These are phyloP conservation scores for Adelphocoris suturalis DNA, from an alignment of 2,888 invertebrate species.

Conservation along the genomic window DNA sequence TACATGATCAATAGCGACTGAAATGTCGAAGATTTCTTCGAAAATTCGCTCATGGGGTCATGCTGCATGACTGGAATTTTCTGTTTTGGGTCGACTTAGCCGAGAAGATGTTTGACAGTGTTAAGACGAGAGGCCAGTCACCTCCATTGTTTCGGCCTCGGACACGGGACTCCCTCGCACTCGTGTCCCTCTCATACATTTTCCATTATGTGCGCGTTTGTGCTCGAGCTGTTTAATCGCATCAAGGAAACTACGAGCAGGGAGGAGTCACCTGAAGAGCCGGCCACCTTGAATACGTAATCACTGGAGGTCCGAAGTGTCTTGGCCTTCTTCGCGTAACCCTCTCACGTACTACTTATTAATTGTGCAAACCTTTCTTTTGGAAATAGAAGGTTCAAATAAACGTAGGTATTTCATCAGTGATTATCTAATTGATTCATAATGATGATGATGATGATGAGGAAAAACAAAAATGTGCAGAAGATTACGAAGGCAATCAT, in stretches of 20 bases:
- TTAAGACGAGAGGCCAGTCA: background rate
- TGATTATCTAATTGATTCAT: background rate
- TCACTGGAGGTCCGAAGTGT: conserved; percentile 3
- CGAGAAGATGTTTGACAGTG: conserved; percentile 7
- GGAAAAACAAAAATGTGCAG: too few species aligned
- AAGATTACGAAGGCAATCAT: too few species aligned
- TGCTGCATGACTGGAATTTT: background rate
- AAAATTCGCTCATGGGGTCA: background rate
- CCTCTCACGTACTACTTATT: conserved; percentile 23
- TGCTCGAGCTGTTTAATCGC: conserved; percentile 8
- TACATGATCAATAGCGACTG: too few species aligned
- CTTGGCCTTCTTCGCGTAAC: background rate
- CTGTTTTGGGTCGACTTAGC: background rate
- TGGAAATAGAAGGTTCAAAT: background rate
- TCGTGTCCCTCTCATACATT: conserved; percentile 9
- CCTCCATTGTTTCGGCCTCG: conserved; percentile 4
- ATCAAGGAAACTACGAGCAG: background rate
- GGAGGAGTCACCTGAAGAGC: background rate
- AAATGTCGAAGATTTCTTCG: too few species aligned
- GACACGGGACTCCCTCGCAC: background rate
- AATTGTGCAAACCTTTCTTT: background rate
- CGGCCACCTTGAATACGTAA: conserved; percentile 12
- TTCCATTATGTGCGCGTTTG: conserved; percentile 8
- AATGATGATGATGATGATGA: too few species aligned
- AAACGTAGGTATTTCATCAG: background rate